Evolutionary conservation across 2,888 invertebrate genomes (phyloP), one percentile per base, ranked within the genome.

Genomic region (Pachymerium ferrugineum): DNA sequence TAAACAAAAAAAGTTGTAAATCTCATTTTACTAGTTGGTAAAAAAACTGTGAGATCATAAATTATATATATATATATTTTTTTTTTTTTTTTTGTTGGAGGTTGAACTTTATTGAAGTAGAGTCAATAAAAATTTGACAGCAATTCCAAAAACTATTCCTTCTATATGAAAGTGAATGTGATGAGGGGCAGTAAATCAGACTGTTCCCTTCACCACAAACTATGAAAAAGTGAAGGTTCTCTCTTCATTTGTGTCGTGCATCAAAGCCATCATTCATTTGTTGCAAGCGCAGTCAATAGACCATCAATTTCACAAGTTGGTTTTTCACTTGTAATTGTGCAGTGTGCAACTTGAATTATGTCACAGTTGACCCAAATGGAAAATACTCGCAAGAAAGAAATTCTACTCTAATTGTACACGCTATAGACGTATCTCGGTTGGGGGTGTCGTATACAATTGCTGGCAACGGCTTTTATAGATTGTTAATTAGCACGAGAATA

Each of bases 271-370:
- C 62, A 62, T 28, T 62, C 62, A 62, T 28, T 28, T 25, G 62
- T 28, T 62, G 62, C 62, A 62, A 12, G 25, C 25, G 22, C 62
- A 28, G 62, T 62, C 62, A 62, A 62, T 62, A 62, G 62, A 62
- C 62, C 62, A 62, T 62, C 62, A 62, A 62, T 62, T 62, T 62
- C 62, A 62, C 62, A 62, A 62, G 62, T 62, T 62, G 62, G 28
- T 62, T 62, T 62, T 62, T 62, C 62, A 62, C 62, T 62, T 62
- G 62, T 62, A 62, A 62, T 62, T 62, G 62, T 62, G 62, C 62
- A 62, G 62, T 62, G 62, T 62, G 62, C 62, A 62, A 28, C 62
- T 62, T 62, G 62, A 62, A 62, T 62, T 62, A 62, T 62, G 62
- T 62, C 62, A 62, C 62, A 62, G 62, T 62, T 62, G 62, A 62